These are phyloP conservation scores for Arremon brunneinucha DNA, from an alignment of 2,797 vertebrate genomes.

Conservation along the genomic window DNA sequence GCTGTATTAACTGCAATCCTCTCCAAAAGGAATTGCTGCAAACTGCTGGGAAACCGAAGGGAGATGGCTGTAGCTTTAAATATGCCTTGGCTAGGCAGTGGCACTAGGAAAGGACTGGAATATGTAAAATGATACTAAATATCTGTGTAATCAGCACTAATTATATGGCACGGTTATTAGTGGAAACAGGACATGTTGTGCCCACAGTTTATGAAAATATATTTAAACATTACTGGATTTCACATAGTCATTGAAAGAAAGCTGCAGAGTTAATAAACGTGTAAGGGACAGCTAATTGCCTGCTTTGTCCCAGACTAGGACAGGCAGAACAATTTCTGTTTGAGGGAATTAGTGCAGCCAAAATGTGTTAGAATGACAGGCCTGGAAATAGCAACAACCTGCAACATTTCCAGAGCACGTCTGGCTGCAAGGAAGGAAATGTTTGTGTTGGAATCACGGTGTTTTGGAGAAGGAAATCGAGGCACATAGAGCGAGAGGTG, in stretches of 20 bases:
- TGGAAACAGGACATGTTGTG: conserved; percentile 61
- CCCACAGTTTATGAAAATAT: conserved; percentile 61
- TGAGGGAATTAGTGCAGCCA: conserved; percentile 28
- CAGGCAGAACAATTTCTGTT: conserved; percentile 27
- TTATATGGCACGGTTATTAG: conserved; percentile 58
- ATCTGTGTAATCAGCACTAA: conserved; percentile 62
- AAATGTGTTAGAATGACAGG: background rate
- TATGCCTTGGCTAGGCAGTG: background rate
- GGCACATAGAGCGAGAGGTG: background rate
- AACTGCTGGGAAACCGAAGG: conserved; percentile 6
- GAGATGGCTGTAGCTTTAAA: conserved; percentile 38
- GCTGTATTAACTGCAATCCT: background rate
- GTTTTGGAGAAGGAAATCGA: background rate
- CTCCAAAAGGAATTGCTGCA: background rate
- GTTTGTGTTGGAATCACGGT: background rate
- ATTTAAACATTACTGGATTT: conserved; percentile 55
- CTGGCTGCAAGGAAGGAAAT: background rate
- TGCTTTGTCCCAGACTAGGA: conserved; percentile 54
- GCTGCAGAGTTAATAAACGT: conserved; percentile 54
- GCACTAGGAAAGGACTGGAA: conserved; percentile 5
- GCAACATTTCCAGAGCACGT: background rate
- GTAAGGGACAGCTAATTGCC: conserved; percentile 43
- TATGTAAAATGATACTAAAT: conserved; percentile 49
- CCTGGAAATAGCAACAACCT: conserved; percentile 26
- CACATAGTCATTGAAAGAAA: conserved; percentile 21